phyloP scores from a whole-genome alignment of 2,113 vertebrate species.

The Saccopteryx bilineata region DNA sequence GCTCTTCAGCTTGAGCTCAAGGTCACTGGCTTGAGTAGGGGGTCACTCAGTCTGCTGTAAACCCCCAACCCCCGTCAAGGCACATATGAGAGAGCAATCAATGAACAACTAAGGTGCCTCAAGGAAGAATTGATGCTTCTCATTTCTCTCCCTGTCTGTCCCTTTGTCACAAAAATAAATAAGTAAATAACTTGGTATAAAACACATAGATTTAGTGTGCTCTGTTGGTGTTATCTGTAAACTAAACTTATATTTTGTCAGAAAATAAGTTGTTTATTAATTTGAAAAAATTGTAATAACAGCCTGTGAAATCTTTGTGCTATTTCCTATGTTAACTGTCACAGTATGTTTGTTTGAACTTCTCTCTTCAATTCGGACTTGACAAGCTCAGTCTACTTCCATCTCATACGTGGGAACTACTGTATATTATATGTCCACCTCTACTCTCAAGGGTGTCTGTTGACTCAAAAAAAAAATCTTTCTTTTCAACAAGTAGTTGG shows the following conservation, averaged over 20 bases:
- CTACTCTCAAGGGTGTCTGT: neutral
- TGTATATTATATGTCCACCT: neutral
- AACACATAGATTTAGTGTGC: neutral
- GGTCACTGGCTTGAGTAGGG: too few species aligned
- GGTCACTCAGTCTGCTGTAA: too few species aligned
- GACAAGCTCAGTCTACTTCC: neutral
- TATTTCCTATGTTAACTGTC: neutral
- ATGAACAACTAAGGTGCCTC: too few species aligned
- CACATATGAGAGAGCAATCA: too few species aligned
- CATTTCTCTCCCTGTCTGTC: too few species aligned
- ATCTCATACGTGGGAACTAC: neutral
- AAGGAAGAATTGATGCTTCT: too few species aligned
- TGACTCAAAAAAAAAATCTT: neutral
- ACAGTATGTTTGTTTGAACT: neutral
- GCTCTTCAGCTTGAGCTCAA: too few species aligned
- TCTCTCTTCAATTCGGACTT: neutral
- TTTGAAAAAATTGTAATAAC: constrained; percentile 17
- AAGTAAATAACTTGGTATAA: constrained; percentile 28
- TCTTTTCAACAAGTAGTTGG: neutral
- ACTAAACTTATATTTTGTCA: constrained; percentile 1
- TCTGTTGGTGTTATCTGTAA: constrained; percentile 33
- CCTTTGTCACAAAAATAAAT: too few species aligned
- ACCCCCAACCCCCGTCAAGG: too few species aligned
- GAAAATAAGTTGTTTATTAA: constrained; percentile 28
- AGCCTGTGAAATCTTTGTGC: neutral